A percentile compares a stretch with the other conserved stretches of the same genome.
phyloP scores from a whole-genome alignment of 2,113 vertebrate species.

The Poeciliopsis prolifica region DNA sequence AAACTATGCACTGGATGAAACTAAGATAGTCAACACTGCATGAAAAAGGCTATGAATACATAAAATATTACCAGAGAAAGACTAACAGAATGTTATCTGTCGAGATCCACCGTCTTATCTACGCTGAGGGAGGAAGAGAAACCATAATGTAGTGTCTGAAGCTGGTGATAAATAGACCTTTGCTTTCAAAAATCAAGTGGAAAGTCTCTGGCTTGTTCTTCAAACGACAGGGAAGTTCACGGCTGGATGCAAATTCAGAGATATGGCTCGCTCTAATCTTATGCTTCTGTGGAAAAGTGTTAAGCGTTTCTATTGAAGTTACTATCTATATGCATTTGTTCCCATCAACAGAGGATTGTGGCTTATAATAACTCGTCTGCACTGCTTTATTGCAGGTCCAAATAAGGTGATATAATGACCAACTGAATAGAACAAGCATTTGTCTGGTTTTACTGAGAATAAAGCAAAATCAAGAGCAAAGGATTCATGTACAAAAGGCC shows the following conservation, averaged over 20 bases:
- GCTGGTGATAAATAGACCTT: conserved; percentile 33
- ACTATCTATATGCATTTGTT: not conserved
- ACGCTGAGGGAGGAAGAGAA: conserved; percentile 2
- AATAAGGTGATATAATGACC: too few relatives aligned
- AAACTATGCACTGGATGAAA: not conserved
- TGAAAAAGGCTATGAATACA: not conserved
- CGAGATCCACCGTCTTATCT: conserved; percentile 19
- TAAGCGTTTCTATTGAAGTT: conserved; percentile 12
- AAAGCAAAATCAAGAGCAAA: too few relatives aligned
- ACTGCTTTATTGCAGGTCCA: too few relatives aligned
- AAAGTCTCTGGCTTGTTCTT: conserved; percentile 26
- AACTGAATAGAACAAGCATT: too few relatives aligned
- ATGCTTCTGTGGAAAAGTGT: not conserved
- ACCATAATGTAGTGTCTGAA: not conserved
- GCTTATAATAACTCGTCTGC: too few relatives aligned
- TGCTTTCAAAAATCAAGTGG: conserved; percentile 18
- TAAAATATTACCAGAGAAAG: conserved; percentile 30
- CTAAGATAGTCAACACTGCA: not conserved
- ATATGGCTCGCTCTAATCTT: not conserved
- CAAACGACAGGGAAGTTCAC: not conserved
- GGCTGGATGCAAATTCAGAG: conserved; percentile 12
- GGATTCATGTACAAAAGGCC: too few relatives aligned
- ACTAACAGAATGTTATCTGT: conserved; percentile 45
- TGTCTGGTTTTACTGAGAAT: too few relatives aligned
- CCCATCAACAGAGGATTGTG: not conserved